Conservation (phyloP, 2,113 vertebrate species). For the Bubo scandiacus region DNA sequence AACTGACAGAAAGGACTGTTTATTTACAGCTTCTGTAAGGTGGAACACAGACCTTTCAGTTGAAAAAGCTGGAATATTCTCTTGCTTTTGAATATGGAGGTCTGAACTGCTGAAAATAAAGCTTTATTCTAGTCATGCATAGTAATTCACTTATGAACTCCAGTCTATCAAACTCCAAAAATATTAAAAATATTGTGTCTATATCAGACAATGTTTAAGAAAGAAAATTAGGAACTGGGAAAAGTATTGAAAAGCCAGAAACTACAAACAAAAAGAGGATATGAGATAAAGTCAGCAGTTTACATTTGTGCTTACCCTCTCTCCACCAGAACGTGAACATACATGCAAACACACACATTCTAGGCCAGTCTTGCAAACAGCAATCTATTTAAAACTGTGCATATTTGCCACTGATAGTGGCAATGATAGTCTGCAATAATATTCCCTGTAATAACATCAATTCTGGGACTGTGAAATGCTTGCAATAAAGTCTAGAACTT, state of each 20-base stretch:
- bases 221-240: neutral
- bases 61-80: neutral
- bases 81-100: neutral
- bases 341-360: neutral
- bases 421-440: neutral
- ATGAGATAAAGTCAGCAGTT: neutral
- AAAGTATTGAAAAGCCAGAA: neutral
- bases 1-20: neutral
- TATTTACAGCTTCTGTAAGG: constrained; percentile 2
- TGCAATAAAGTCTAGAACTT: neutral
- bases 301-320: neutral
- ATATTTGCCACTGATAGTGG: neutral
- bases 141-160: neutral
- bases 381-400: neutral
- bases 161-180: neutral
- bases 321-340: fast-evolving
- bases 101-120: neutral
- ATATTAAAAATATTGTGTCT: neutral
- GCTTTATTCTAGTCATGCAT: neutral
- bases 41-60: neutral
- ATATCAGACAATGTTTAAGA: neutral
- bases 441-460: neutral
- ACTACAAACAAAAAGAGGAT: neutral
- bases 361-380: neutral
- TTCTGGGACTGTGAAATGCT: neutral